phyloP scores from a whole-genome alignment of 2,888 invertebrate species.

The Ichneumoninae sp. region DNA sequence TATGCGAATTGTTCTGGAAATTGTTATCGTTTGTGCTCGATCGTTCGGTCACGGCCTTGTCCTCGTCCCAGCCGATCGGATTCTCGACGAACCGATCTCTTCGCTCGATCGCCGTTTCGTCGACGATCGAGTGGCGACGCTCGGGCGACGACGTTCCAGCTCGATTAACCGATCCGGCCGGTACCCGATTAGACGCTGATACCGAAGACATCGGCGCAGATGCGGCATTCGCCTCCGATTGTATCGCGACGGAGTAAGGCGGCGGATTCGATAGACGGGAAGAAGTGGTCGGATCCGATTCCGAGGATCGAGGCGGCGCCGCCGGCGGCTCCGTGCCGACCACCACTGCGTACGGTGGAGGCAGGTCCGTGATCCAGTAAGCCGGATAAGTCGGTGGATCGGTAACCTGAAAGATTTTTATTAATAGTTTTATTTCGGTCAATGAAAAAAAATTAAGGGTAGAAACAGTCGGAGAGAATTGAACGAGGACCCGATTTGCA shows the following conservation, averaged over 20 bases:
- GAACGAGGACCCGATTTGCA: not conserved
- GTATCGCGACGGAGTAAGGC: slow-evolving; percentile 71
- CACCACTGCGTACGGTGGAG: slow-evolving; percentile 75
- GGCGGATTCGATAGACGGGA: slow-evolving; percentile 71
- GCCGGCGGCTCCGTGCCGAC: slow-evolving; percentile 59
- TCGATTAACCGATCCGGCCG: slow-evolving; percentile 15
- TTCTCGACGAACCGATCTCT: slow-evolving; percentile 30
- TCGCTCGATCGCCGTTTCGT: slow-evolving; percentile 49
- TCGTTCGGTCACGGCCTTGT: slow-evolving; percentile 57
- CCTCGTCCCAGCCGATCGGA: slow-evolving; percentile 43
- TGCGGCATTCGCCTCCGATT: slow-evolving; percentile 37
- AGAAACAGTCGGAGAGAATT: not conserved
- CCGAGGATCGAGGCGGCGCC: slow-evolving; percentile 18
- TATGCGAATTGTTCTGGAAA: slow-evolving; percentile 44
- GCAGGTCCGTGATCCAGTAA: slow-evolving; percentile 74
- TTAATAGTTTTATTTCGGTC: not conserved
- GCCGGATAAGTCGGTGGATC: slow-evolving; percentile 74
- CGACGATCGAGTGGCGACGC: slow-evolving; percentile 26
- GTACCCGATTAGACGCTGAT: not conserved
- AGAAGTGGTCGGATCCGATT: slow-evolving; percentile 17
- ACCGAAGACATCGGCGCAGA: slow-evolving; percentile 13
- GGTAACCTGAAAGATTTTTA: slow-evolving; percentile 62
- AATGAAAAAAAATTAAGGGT: not conserved
- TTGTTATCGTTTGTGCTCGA: slow-evolving; percentile 28
- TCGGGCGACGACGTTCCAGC: slow-evolving; percentile 33